Percentiles rank a stretch among this genome's conserved stretches.
phyloP scores from a whole-genome alignment of 2,888 invertebrate genomes.

The Osmoderma eremita region DNA sequence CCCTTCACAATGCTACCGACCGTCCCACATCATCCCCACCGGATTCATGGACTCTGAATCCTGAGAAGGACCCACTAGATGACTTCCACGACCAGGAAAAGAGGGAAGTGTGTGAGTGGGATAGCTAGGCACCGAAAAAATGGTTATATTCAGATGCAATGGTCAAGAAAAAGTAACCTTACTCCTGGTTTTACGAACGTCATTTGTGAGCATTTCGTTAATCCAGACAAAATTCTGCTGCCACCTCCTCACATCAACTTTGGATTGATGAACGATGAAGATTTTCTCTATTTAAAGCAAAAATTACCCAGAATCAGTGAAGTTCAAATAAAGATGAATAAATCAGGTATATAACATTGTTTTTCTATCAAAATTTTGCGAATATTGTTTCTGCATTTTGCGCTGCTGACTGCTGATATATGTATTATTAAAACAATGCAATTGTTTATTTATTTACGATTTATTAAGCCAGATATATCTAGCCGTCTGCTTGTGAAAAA shows the following conservation, averaged over 20 bases:
- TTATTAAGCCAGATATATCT: too few species aligned
- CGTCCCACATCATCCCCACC: conserved; percentile 14
- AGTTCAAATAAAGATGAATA: conserved; percentile 5
- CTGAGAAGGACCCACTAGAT: conserved; percentile 19
- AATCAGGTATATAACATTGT: too few species aligned
- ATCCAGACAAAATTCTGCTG: background rate
- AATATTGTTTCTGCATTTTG: too few species aligned
- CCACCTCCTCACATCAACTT: background rate
- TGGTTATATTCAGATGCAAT: conserved; percentile 14
- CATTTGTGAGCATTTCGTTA: background rate
- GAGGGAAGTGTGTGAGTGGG: background rate
- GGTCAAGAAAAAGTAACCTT: conserved; percentile 9
- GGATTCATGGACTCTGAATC: conserved; percentile 11
- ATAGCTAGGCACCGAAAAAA: background rate
- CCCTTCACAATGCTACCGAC: background rate
- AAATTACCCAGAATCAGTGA: conserved; percentile 20
- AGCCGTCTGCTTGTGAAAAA: too few species aligned
- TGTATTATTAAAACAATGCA: too few species aligned
- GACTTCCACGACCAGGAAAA: conserved; percentile 1
- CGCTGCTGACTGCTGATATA: too few species aligned
- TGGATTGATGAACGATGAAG: background rate
- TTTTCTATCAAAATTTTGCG: too few species aligned
- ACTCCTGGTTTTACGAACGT: conserved; percentile 11
- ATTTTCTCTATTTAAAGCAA: conserved; percentile 8
- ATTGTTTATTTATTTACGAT: too few species aligned